Percentiles rank a stretch among this genome's conserved stretches.
Conservation (phyloP, 2,888 invertebrate genomes). For the Conus canariensis region DNA sequence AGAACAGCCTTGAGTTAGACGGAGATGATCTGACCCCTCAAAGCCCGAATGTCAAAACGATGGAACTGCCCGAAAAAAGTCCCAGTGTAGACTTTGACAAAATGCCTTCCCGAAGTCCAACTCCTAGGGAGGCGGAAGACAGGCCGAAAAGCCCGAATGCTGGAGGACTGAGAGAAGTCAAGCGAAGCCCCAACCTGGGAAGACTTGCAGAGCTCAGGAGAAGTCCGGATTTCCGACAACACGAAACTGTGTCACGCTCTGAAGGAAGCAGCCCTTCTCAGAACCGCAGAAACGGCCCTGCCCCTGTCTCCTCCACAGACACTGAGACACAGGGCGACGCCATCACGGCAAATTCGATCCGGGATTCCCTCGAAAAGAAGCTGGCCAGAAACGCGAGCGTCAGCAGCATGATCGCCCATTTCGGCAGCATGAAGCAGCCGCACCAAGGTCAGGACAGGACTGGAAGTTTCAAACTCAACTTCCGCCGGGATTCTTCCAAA, state of each 20-base stretch:
- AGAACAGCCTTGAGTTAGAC: neutral
- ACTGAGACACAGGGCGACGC: neutral
- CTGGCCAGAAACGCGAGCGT: constrained; percentile 13
- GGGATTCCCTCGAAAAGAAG: neutral
- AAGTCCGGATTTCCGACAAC: neutral
- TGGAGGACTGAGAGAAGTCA: neutral
- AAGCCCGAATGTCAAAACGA: neutral
- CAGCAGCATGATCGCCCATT: constrained; percentile 13
- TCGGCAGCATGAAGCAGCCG: constrained; percentile 25
- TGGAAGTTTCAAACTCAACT: constrained; percentile 26
- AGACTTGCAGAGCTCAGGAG: neutral
- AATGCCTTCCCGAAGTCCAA: neutral
- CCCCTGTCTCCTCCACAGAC: neutral
- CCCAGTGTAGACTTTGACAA: neutral
- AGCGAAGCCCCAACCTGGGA: neutral
- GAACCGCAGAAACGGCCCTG: neutral
- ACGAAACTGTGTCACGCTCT: neutral
- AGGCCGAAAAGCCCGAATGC: neutral
- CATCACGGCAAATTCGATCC: neutral
- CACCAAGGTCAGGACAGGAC: neutral
- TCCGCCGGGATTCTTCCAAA: constrained; percentile 24
- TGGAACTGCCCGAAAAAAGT: neutral
- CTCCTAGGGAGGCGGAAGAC: neutral
- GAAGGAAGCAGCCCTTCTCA: neutral
- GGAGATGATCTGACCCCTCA: neutral